Evolutionary conservation across 2,888 invertebrate genomes (phyloP), one percentile per base, ranked within the genome.

Genomic region (Drosophila stalkeri): DNA sequence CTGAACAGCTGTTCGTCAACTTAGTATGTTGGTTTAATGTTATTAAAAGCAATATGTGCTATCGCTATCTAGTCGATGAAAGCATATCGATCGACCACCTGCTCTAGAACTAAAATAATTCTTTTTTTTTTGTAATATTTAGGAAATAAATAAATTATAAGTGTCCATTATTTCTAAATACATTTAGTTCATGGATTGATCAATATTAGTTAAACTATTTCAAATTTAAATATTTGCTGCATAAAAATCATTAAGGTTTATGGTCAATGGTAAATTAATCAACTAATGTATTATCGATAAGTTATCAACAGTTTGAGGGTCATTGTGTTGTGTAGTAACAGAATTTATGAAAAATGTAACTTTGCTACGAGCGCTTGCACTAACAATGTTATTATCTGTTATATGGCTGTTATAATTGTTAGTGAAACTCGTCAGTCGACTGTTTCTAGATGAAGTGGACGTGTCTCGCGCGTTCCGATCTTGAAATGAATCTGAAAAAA

Each of bases 311-410:
- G 55, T 55, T 72, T 55, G 1, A n/a, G 12, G 2, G 33, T 2
- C 16, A 67, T 16, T 51, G 35, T 16, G 8, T 56, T 51, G 49
- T 16, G 51, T 35, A 39, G 12, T 65, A 65, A 72, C 73, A 65
- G 18, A 16, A 61, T 55, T 44, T n/a, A n/a, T 55, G 95, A 94
- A 41, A 90, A 56, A 68, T 67, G 57, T 12, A 33, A 16, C 3
- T 3, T 23, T 27, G 43, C n/a, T 62, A 59, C 44, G 60, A 57
- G 69, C 43, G n/a, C 37, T 37, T 59, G 51, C 59, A 49, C 31
- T 57, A 60, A 70, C 41, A 69, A 51, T 33, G 49, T 18, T 69
- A 69, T 46, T 41, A 41, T 35, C 47, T 75, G 75, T 78, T 66
- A 77, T 57, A 75, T 37, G 54, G 67, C 54, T 76, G 79, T 78